phyloP scores from a whole-genome alignment of 2,113 vertebrate genomes.

The Mesocricetus auratus region DNA sequence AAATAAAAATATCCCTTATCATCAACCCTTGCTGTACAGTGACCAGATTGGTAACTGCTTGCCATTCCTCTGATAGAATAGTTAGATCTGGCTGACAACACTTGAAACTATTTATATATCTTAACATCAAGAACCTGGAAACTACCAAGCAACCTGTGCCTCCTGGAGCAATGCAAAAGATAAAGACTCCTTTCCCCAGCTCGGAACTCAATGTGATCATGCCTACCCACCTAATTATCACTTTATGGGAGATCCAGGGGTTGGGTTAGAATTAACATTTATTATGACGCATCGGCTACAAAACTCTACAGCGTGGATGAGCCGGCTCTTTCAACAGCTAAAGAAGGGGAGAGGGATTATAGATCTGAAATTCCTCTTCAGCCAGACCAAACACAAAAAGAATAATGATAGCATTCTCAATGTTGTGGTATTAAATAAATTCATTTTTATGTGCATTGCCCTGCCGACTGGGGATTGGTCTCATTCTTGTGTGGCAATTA shows the following conservation, averaged over 20 bases:
- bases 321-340: conserved; percentile 34
- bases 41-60: background rate
- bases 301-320: conserved; percentile 22
- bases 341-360: background rate
- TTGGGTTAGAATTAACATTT: background rate
- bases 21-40: background rate
- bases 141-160: background rate
- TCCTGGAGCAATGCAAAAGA: background rate
- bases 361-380: background rate
- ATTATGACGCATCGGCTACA: background rate
- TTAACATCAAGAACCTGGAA: conserved; percentile 27
- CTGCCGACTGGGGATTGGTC: no score
- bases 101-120: conserved; percentile 23
- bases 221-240: background rate
- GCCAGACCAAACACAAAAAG: background rate
- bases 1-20: background rate
- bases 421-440: background rate
- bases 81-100: conserved; percentile 3
- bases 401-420: background rate
- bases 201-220: background rate
- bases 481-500: background rate
- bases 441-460: background rate
- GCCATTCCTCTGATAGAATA: background rate
- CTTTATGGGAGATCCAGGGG: background rate
- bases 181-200: background rate